These are phyloP conservation scores for Hiodon tergisus DNA, from an alignment of 2,113 vertebrate genomes.

Conservation along the genomic window DNA sequence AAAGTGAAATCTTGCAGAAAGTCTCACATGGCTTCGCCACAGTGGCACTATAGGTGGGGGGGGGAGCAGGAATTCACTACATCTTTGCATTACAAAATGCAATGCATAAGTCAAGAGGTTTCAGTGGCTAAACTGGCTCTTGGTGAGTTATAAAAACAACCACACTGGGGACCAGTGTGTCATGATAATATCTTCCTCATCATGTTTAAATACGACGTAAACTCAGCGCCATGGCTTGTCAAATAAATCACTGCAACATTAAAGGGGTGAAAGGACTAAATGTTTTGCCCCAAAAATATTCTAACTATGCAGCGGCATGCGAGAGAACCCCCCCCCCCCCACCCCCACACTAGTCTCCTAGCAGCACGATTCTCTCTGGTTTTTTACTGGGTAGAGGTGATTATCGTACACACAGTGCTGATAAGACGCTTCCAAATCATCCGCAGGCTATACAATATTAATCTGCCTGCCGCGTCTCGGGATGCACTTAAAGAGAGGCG, in stretches of 20 bases:
- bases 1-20: not conserved
- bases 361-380: conserved; percentile 51
- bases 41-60: conserved; percentile 6
- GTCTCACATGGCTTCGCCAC: not conserved
- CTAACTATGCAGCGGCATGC: too few species aligned
- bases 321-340: too few species aligned
- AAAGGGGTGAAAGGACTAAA: conserved; percentile 40
- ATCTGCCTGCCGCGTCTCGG: conserved; percentile 66
- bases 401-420: conserved; percentile 60
- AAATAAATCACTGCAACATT: not conserved
- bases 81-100: not conserved
- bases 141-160: conserved; percentile 1
- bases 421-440: conserved; percentile 59
- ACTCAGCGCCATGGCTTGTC: not conserved
- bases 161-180: not conserved
- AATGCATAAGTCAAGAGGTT: conserved; percentile 18
- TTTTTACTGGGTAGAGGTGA: conserved; percentile 57
- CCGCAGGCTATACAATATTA: conserved; percentile 73
- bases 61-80: not conserved
- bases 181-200: not conserved
- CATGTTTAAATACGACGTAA: conserved; percentile 2
- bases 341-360: too few species aligned
- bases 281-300: not conserved
- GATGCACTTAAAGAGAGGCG: conserved; percentile 69
- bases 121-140: conserved; percentile 4